These are phyloP conservation scores for Alcedo quadribrachys DNA, from an alignment of 2,797 vertebrate genomes.

Conservation along the genomic window DNA sequence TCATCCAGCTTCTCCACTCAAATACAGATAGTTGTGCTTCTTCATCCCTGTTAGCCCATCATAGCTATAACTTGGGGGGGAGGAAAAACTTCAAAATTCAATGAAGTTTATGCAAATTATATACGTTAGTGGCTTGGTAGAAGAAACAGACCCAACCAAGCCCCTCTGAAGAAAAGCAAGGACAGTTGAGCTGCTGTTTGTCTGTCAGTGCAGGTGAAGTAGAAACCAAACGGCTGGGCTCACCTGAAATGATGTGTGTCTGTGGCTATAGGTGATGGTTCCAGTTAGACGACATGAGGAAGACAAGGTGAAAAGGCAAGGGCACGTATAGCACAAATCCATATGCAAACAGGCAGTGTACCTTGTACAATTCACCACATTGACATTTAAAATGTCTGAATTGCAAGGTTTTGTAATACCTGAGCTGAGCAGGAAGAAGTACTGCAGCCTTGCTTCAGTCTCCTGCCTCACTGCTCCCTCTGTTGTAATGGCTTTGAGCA, in stretches of 20 bases:
- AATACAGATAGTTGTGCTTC: neutral
- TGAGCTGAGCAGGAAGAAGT: neutral
- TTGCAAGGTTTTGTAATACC: neutral
- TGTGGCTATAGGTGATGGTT: fast-evolving
- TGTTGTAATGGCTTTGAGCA: constrained; percentile 3
- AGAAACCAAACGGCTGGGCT: neutral
- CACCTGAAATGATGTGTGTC: fast-evolving
- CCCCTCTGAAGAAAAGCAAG: neutral
- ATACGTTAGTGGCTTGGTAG: too few species aligned
- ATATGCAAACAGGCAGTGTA: neutral
- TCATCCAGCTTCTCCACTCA: neutral
- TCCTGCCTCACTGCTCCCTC: neutral
- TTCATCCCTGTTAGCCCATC: fast-evolving
- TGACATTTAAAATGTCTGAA: neutral
- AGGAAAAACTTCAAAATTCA: neutral
- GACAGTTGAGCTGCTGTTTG: neutral
- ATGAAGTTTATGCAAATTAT: neutral
- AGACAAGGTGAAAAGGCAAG: neutral
- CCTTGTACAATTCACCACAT: neutral
- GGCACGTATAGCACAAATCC: fast-evolving
- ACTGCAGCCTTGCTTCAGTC: neutral
- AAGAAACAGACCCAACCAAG: neutral
- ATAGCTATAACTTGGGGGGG: neutral
- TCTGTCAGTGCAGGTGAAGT: neutral
- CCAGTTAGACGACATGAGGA: neutral